phyloP scores from a whole-genome alignment of 2,113 vertebrate genomes.

The Orthonyx spaldingii region DNA sequence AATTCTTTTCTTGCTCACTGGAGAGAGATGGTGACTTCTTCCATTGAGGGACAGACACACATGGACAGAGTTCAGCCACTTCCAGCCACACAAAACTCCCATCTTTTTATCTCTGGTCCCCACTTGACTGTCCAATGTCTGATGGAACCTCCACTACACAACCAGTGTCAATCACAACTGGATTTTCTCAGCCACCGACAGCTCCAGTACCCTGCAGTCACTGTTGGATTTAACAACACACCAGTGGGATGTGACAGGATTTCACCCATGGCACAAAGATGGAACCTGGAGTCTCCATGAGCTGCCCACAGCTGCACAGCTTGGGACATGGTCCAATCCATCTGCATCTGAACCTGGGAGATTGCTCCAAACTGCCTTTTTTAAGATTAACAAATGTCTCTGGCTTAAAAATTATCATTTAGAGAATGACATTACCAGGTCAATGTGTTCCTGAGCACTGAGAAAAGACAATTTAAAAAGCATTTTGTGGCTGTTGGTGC shows the following conservation, averaged over 20 bases:
- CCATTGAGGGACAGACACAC: neutral
- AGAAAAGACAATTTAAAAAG: neutral
- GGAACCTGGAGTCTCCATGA: neutral
- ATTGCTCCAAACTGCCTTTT: neutral
- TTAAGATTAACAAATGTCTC: neutral
- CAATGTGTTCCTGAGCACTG: neutral
- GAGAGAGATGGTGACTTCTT: neutral
- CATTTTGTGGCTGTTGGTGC: neutral
- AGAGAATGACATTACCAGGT: constrained; percentile 15
- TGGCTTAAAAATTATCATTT: neutral
- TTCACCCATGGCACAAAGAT: neutral
- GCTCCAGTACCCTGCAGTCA: neutral
- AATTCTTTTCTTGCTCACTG: neutral
- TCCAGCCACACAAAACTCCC: neutral
- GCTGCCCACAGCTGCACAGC: neutral
- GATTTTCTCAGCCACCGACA: neutral
- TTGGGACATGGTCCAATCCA: neutral
- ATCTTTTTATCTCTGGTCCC: neutral
- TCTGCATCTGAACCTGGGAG: neutral
- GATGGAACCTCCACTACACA: neutral
- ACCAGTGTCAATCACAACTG: neutral
- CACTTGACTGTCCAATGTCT: neutral
- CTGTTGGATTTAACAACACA: neutral
- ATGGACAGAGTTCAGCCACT: neutral
- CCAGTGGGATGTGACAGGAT: neutral